phyloP scores from a whole-genome alignment of 2,113 vertebrate genomes.

The Centrocercus urophasianus region DNA sequence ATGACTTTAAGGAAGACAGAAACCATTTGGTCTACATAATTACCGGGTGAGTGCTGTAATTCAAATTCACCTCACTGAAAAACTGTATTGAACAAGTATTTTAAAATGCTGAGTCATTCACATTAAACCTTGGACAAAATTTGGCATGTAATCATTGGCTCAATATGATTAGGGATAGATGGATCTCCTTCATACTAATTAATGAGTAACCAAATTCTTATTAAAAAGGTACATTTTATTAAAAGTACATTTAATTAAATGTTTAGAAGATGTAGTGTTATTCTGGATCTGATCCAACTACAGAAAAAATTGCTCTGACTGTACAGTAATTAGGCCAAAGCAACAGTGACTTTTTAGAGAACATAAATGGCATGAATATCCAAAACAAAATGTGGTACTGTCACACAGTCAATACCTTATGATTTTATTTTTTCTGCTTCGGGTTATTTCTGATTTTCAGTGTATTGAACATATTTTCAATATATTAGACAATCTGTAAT shows the following conservation, averaged over 20 bases:
- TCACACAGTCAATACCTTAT: neutral
- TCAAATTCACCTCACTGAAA: neutral
- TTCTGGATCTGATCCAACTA: neutral
- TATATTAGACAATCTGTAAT: fast-evolving
- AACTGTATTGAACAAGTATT: fast-evolving
- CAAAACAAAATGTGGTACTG: fast-evolving
- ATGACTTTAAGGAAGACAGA: neutral
- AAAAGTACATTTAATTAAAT: neutral
- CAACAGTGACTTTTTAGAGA: neutral
- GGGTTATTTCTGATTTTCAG: neutral
- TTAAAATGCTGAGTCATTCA: neutral
- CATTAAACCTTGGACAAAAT: neutral
- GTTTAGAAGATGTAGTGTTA: neutral
- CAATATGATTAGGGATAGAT: neutral
- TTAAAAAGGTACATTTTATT: neutral
- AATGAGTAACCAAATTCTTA: neutral
- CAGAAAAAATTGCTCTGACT: fast-evolving
- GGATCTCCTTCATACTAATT: neutral
- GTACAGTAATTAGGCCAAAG: neutral
- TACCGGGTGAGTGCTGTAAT: neutral
- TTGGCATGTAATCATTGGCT: neutral
- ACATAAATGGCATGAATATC: fast-evolving
- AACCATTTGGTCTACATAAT: neutral
- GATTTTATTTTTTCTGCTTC: neutral
- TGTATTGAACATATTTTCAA: fast-evolving